These are phyloP conservation scores for Ophonus ardosiacus DNA, from an alignment of 2,888 invertebrate species.

Conservation along the genomic window DNA sequence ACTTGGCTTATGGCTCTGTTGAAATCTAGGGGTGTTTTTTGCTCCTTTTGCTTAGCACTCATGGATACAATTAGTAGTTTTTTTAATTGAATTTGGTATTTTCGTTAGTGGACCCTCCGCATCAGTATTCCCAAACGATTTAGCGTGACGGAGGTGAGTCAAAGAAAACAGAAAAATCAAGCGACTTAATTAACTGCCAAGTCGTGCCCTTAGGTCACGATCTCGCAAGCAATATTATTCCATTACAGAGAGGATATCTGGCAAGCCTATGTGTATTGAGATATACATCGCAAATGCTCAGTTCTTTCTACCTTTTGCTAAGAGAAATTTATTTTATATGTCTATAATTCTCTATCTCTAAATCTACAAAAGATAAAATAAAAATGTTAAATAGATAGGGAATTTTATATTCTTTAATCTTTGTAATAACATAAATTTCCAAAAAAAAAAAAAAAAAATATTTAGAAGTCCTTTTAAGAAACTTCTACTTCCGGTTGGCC, in stretches of 20 bases:
- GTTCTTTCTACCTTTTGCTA: no score
- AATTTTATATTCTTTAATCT: no score
- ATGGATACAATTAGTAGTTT: conserved; percentile 58
- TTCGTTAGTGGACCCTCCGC: conserved; percentile 55
- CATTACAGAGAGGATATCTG: not conserved
- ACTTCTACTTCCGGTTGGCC: no score
- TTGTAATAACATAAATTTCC: no score
- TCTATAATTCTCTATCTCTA: no score
- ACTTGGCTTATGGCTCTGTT: conserved; percentile 36
- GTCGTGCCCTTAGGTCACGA: conserved; percentile 35
- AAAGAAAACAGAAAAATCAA: conserved; percentile 61
- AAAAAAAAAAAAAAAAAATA: no score
- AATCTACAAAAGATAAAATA: no score
- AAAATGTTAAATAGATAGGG: no score
- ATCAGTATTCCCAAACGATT: conserved; percentile 41
- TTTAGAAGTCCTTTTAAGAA: no score
- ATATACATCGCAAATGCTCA: no score
- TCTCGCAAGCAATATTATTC: not conserved
- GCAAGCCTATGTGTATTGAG: not conserved
- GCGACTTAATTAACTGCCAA: conserved; percentile 56
- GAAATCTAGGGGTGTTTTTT: conserved; percentile 9
- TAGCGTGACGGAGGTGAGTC: conserved; percentile 28
- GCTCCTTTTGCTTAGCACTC: conserved; percentile 32
- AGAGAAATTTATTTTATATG: no score
- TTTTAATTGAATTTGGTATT: conserved; percentile 59